phyloP scores from a whole-genome alignment of 1,140 invertebrate species.

The Apis cerana region DNA sequence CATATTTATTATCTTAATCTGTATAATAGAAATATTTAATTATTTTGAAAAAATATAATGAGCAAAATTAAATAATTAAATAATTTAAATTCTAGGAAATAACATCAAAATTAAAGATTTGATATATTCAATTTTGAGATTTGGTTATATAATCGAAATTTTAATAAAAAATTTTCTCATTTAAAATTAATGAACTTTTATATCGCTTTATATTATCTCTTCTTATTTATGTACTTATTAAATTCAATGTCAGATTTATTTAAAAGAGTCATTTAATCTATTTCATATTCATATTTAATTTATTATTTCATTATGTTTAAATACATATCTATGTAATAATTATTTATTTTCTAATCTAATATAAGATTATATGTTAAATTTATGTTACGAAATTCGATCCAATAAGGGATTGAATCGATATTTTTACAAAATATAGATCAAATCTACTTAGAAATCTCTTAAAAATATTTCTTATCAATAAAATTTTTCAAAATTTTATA shows the following conservation, averaged over 20 bases:
- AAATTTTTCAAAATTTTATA: background rate
- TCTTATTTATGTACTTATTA: background rate
- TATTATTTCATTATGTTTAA: no score
- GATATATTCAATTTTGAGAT: background rate
- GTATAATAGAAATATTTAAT: background rate
- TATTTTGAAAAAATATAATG: background rate
- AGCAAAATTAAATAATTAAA: background rate
- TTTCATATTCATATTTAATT: no score
- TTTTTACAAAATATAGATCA: background rate
- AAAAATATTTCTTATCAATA: background rate
- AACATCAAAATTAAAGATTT: background rate
- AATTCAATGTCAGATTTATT: no score
- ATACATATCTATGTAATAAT: no score
- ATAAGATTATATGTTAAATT: no score
- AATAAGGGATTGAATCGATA: no score
- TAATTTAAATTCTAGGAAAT: background rate
- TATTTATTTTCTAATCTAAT: no score
- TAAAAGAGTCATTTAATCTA: no score
- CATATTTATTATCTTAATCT: no score
- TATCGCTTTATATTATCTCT: background rate
- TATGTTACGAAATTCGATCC: no score
- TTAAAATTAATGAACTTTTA: background rate
- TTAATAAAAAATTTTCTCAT: background rate
- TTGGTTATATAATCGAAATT: background rate
- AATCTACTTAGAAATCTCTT: background rate